A percentile compares a stretch with the other conserved stretches of the same genome.
These are phyloP conservation scores for Holocentrus rufus DNA, from an alignment of 2,797 vertebrate species.

Conservation along the genomic window DNA sequence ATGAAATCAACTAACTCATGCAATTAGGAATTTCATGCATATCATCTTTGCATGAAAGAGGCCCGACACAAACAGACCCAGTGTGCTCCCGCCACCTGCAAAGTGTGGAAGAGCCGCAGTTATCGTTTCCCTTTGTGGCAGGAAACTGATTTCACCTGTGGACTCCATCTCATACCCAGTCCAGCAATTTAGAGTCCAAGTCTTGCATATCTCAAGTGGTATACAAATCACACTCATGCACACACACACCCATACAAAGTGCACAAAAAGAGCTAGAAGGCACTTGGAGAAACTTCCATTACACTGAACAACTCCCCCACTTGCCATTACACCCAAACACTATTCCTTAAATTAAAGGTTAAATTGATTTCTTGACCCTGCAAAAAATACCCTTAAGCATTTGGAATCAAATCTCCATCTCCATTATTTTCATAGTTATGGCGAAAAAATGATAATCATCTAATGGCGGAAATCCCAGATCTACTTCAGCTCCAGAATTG, in stretches of 20 bases:
- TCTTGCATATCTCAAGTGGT: not conserved
- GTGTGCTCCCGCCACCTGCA: conserved; percentile 18
- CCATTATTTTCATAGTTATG: not conserved
- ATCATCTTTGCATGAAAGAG: conserved; percentile 29
- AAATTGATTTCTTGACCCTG: not conserved
- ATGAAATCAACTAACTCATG: conserved; percentile 50
- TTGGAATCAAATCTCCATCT: not conserved
- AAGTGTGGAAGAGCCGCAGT: conserved; percentile 5
- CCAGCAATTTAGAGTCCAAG: not conserved
- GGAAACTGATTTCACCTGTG: conserved; percentile 4
- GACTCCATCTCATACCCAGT: not conserved
- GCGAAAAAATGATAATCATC: not conserved
- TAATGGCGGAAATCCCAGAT: not conserved
- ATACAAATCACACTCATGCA: not conserved
- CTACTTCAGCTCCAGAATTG: not conserved
- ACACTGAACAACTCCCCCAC: not conserved
- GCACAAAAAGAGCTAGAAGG: not conserved
- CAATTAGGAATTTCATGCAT: conserved; percentile 58
- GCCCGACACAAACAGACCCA: conserved; percentile 20
- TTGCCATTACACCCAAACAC: not conserved
- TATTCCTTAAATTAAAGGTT: not conserved
- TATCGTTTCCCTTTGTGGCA: not conserved
- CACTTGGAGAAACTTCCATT: not conserved
- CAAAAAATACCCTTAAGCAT: not conserved
- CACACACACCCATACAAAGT: not conserved